phyloP scores from a whole-genome alignment of 2,888 invertebrate species.

The Macrophya annulata region DNA sequence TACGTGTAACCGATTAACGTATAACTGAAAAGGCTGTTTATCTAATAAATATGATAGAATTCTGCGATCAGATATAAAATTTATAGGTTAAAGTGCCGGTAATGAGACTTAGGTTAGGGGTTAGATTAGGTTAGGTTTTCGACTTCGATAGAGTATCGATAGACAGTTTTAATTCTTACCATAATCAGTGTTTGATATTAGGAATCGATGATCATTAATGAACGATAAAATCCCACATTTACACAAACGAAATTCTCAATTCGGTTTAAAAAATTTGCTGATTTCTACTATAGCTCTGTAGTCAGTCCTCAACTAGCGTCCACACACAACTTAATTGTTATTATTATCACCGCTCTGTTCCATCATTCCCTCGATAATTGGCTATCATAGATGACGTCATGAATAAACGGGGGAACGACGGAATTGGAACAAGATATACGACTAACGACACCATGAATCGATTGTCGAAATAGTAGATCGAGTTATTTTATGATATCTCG shows the following conservation, averaged over 20 bases:
- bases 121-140: neutral
- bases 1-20: neutral
- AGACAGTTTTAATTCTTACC: slow-evolving; percentile 9
- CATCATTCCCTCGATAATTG: too few relatives aligned
- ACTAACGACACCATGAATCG: neutral
- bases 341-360: too few relatives aligned
- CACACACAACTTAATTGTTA: neutral
- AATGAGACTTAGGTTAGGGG: neutral
- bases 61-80: neutral
- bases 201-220: neutral
- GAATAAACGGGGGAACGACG: neutral
- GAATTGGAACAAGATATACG: neutral
- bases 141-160: neutral
- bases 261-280: neutral
- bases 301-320: neutral
- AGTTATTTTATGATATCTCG: neutral
- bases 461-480: neutral
- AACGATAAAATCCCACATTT: neutral
- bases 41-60: neutral
- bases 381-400: neutral
- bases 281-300: neutral
- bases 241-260: slow-evolving; percentile 11
- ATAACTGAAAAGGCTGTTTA: neutral
- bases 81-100: slow-evolving; percentile 14
- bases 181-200: slow-evolving; percentile 20